Evolutionary conservation across 2,888 invertebrate genomes (phyloP).

Genomic region (Nudaria mundana): DNA sequence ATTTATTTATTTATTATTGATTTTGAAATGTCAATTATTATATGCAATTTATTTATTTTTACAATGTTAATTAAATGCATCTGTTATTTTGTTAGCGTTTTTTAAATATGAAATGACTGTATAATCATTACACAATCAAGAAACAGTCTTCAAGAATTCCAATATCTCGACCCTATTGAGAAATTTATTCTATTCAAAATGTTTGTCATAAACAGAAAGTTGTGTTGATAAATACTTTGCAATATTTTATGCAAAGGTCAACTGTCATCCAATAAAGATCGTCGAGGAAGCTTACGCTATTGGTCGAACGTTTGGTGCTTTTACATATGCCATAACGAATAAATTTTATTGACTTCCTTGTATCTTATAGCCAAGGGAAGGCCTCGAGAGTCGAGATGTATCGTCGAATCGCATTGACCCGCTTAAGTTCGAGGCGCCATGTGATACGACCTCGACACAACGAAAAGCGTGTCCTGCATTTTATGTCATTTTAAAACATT

Average conservation of each 20-base stretch:
- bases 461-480: slow-evolving; percentile 47
- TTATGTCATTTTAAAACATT: slow-evolving; percentile 29
- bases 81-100: no score
- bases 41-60: no score
- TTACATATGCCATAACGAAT: slow-evolving; percentile 26
- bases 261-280: not conserved
- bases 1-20: no score
- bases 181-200: slow-evolving; percentile 9
- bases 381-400: slow-evolving; percentile 56
- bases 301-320: slow-evolving; percentile 6
- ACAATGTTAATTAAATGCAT: no score
- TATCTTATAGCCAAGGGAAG: slow-evolving; percentile 51
- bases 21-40: no score
- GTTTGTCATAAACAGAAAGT: slow-evolving; percentile 25
- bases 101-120: no score
- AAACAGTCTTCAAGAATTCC: no score
- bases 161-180: no score
- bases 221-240: slow-evolving; percentile 13
- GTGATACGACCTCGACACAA: slow-evolving; percentile 31
- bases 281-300: slow-evolving; percentile 11
- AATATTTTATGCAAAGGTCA: slow-evolving; percentile 19
- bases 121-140: no score
- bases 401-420: slow-evolving; percentile 61
- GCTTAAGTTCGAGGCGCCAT: slow-evolving; percentile 38
- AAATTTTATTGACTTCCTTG: slow-evolving; percentile 50